These are phyloP conservation scores for Tenebrosternarchus preto DNA, from an alignment of 2,113 vertebrate genomes.

Conservation along the genomic window DNA sequence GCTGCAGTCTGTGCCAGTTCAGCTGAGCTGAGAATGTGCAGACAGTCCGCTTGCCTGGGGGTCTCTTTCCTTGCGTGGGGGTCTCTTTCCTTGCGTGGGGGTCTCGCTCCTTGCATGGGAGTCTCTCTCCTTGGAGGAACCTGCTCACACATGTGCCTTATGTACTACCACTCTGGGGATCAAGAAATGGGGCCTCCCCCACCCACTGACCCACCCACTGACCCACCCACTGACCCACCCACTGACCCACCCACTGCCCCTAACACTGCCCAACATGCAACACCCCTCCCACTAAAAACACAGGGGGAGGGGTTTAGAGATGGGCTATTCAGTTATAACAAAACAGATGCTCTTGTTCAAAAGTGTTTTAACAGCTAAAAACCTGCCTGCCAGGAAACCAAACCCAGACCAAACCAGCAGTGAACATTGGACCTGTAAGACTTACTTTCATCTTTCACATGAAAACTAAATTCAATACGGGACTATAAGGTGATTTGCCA, in stretches of 20 bases:
- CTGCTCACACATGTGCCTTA: conserved; percentile 85
- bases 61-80: conserved; percentile 72
- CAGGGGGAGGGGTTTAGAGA: conserved; percentile 44
- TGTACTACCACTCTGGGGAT: conserved; percentile 78
- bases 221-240: conserved; percentile 49
- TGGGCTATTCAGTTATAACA: conserved; percentile 67
- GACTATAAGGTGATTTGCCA: no score
- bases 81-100: no score
- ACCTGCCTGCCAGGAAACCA: no score
- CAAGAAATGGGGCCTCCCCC: conserved; percentile 69
- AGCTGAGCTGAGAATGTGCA: conserved; percentile 67
- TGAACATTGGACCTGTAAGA: conserved; percentile 58
- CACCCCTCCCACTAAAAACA: conserved; percentile 56
- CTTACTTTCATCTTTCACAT: not conserved
- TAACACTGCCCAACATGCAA: conserved; percentile 42
- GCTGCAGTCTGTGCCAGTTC: conserved; percentile 65
- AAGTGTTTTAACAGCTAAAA: conserved; percentile 67
- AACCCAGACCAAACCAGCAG: conserved; percentile 67
- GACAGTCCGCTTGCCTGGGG: conserved; percentile 63
- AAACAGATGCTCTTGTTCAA: conserved; percentile 72
- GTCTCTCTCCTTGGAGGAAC: conserved; percentile 77
- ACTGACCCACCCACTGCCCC: no score
- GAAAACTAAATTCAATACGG: no score
- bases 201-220: conserved; percentile 48
- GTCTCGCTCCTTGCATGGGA: no score